Base-by-base conservation (phyloP, 1,140 invertebrate genomes). In the Aleiodes sp. region DNA sequence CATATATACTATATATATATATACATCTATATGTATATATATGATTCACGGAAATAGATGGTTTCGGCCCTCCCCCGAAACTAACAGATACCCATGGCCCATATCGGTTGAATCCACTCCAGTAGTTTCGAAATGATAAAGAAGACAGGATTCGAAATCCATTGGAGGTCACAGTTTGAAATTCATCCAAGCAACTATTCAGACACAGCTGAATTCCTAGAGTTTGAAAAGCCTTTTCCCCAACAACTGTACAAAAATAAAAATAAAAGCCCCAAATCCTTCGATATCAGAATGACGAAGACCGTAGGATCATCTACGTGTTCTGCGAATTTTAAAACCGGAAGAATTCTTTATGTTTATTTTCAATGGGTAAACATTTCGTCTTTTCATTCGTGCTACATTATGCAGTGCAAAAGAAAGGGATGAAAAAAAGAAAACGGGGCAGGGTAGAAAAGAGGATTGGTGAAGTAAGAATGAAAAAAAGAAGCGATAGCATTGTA, bases 281-380 rank as follows among this genome's bases (percentile, higher is more conserved):
- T 60, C 31, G n/a, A 26, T 52, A 52, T 52, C 46, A 52, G 19
- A 52, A 52, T 52, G n/a, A n/a, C n/a, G 24, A 60, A 60, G 31
- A 60, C 12, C 24, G 16, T 1, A 4, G 39, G 37, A 14, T 43
- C 21, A 46, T 64, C 61, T 63, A 26, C 6, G 16, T 31, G 62
- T 39, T 26, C 14, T 16, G 9, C 52, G 39, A 31, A 26, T 3
- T 6, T 52, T 52, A 52, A 52, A 16, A 6, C 21, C 19, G 12
- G 16, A 52, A 24, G 46, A 24, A 52, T 39, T 29, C 4, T 21
- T 39, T 62, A 37, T 21, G 12, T 62, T 62, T 39, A 19, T 37
- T 61, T 12, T 19, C n/a, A 3, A 35, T 19, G 10, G 31, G 56
- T 59, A 31, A 4, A 4, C 19, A 21, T 37, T 21, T 21, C 59